These are phyloP conservation scores for Centropus bengalensis DNA, from an alignment of 2,113 vertebrate species.

Conservation along the genomic window DNA sequence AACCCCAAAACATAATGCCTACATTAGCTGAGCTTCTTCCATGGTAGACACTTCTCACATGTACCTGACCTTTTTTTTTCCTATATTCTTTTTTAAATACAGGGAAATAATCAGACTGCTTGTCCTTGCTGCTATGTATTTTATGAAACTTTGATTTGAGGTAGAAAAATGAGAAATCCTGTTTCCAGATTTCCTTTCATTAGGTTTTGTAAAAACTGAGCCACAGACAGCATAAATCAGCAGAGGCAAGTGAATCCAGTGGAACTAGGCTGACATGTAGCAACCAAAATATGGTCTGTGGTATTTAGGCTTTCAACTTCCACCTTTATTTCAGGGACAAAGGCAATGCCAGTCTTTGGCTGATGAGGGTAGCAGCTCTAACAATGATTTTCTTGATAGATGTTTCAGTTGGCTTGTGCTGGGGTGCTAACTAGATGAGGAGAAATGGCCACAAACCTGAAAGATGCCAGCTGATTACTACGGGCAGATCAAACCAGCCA, in stretches of 20 bases:
- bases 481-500: constrained; percentile 56
- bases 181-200: not conserved
- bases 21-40: not conserved
- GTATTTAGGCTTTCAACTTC: constrained; percentile 61
- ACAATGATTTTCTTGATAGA: constrained; percentile 67
- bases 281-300: constrained; percentile 50
- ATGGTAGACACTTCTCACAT: not conserved
- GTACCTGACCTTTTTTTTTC: not conserved
- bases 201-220: not conserved
- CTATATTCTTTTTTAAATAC: not conserved
- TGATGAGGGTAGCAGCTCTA: constrained; percentile 45
- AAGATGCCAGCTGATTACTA: constrained; percentile 62
- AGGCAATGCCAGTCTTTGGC: constrained; percentile 30
- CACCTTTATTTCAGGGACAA: constrained; percentile 64
- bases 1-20: not conserved
- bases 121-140: not conserved
- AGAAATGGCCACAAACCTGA: constrained; percentile 59
- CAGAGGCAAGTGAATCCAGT: constrained; percentile 16
- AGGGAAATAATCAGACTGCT: not conserved
- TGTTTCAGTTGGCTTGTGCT: constrained; percentile 55
- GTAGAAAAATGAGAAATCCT: not conserved
- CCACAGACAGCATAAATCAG: constrained; percentile 48
- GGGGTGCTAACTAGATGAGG: constrained; percentile 41
- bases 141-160: constrained; percentile 1
- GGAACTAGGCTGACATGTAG: constrained; percentile 30